Evolutionary conservation across 2,888 invertebrate genomes (phyloP).

Genomic region (Odontomyia ornata): DNA sequence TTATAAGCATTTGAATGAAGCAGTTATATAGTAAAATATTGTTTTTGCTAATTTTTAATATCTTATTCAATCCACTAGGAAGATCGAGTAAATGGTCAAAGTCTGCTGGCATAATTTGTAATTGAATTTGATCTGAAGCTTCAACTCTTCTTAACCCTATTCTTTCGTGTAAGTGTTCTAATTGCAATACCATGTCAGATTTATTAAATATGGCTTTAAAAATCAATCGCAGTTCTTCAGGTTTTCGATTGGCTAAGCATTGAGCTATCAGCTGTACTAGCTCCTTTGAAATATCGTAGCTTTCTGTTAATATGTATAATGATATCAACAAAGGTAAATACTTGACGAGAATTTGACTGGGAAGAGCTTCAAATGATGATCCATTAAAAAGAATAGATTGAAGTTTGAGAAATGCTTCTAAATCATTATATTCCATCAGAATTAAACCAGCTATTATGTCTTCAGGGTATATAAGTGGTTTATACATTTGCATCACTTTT

Average conservation of each 20-base stretch:
- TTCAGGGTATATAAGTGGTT: conserved; percentile 54
- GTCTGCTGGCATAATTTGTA: conserved; percentile 54
- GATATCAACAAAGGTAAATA: conserved; percentile 58
- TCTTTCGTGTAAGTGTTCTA: conserved; percentile 55
- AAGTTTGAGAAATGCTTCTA: conserved; percentile 54
- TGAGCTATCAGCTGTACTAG: conserved; percentile 54
- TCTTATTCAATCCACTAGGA: conserved; percentile 46
- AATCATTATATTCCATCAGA: conserved; percentile 57
- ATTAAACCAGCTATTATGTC: conserved; percentile 58
- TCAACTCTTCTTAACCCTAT: conserved; percentile 52
- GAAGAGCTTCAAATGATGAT: conserved; percentile 59
- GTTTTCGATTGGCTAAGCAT: conserved; percentile 58
- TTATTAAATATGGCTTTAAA: conserved; percentile 52
- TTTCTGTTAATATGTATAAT: conserved; percentile 52
- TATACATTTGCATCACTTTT: conserved; percentile 52
- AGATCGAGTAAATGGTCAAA: conserved; percentile 52
- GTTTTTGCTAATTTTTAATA: conserved; percentile 55
- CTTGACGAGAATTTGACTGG: conserved; percentile 55
- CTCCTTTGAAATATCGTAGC: conserved; percentile 50
- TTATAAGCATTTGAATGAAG: conserved; percentile 56
- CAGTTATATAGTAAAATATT: conserved; percentile 58
- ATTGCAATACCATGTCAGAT: background rate
- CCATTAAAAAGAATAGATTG: conserved; percentile 59
- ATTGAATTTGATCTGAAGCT: conserved; percentile 45
- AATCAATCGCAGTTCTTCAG: conserved; percentile 54